These are phyloP conservation scores for Nycticryphes semicollaris DNA, from an alignment of 2,113 vertebrate genomes.

Conservation along the genomic window DNA sequence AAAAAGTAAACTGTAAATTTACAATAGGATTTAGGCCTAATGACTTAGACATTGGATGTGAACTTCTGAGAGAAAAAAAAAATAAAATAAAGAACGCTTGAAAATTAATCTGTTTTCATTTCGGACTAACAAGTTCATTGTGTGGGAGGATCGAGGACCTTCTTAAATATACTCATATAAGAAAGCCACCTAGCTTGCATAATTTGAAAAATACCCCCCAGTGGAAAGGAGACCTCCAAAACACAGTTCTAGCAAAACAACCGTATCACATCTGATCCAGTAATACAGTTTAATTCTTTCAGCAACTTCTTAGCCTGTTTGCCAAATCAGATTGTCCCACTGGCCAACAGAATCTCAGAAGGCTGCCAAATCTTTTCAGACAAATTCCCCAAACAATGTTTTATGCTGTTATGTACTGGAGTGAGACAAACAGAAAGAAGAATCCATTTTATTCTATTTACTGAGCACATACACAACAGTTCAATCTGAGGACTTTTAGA, in stretches of 20 bases:
- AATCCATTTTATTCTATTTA: not conserved
- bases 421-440: not conserved
- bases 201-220: not conserved
- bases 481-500: not conserved
- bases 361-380: not conserved
- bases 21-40: not conserved
- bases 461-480: not conserved
- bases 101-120: not conserved
- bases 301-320: not conserved
- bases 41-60: not conserved
- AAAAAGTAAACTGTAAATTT: not conserved
- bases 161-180: not conserved
- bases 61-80: not conserved
- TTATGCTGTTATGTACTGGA: not conserved
- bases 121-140: not conserved
- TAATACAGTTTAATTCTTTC: not conserved
- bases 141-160: not conserved
- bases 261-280: not conserved
- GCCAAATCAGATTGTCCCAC: conserved; percentile 12
- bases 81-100: not conserved
- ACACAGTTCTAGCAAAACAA: not conserved
- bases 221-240: not conserved
- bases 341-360: not conserved
- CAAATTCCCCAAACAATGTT: not conserved
- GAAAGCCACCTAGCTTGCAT: not conserved